Evolutionary conservation across 2,797 vertebrate species (phyloP), one percentile per base, ranked within the genome.

Genomic region (Cichlasoma orientale): DNA sequence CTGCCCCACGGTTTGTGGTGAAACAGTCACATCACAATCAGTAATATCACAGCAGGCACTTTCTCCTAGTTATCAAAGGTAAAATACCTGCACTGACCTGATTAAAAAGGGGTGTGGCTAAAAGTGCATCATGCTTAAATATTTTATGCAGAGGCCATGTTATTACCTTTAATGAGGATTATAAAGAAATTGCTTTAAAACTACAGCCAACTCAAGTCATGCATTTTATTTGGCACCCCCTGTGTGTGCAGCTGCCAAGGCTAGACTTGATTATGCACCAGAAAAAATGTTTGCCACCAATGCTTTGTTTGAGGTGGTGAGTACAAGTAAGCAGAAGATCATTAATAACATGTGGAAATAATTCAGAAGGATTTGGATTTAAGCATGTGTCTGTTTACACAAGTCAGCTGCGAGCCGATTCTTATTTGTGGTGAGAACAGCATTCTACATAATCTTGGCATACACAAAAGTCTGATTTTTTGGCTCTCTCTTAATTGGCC

Each of bases 321-420:
- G 56, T 33, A 72, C 14, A 78, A 61, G 33, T 50, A 23, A 72
- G 54, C 61, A 63, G 69, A 58, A 55, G 66, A 82, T 77, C 41
- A 72, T 72, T 54, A 73, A 78, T 21, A 74, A 80, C 82, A 87
- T 33, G 56, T 41, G 54, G 75, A 29, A 13, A 61, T 82, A 68
- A 78, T 71, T 80, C 55, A 74, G 54, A 63, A 55, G 61, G 78
- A 81, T 82, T 79, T 79, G 27, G 58, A 54, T 36, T 75, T 50
- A 21, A 82, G 38, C 12, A 0, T 8, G 59, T 9, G 31, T 70
- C 47, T 72, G 55, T 81, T 89, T 72, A 73, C 33, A 63, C 11
- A 52, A 54, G 71, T 57, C 29, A 38, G 23, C 58, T 56, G 78
- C 53, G 38, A 80, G 23, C n/a, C 2, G 1, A 63, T 70, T 72